Conservation (phyloP, 2,888 invertebrate genomes). For the Drepana falcataria region DNA sequence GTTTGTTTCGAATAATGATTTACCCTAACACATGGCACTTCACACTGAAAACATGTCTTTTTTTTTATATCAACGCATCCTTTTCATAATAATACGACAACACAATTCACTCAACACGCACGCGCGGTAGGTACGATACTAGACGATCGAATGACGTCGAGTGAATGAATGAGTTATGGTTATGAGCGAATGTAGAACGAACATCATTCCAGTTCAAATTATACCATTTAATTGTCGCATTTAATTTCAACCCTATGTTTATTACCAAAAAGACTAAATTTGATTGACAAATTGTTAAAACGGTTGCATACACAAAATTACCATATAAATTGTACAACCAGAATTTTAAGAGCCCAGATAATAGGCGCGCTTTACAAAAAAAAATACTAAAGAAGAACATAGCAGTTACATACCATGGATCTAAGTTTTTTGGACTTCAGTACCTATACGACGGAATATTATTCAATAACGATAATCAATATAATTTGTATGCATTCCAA, state of each 20-base stretch:
- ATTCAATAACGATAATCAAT: not conserved
- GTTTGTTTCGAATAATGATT: too few relatives aligned
- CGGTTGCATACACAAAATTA: not conserved
- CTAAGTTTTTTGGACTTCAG: not conserved
- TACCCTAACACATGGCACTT: too few relatives aligned
- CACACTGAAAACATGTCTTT: too few relatives aligned
- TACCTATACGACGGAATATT: not conserved
- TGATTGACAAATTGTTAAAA: not conserved
- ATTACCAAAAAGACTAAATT: not conserved
- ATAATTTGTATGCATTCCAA: not conserved
- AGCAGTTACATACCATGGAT: not conserved
- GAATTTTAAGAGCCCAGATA: not conserved
- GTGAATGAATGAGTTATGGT: too few relatives aligned
- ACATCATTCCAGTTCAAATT: too few relatives aligned
- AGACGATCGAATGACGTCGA: too few relatives aligned
- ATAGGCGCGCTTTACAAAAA: not conserved
- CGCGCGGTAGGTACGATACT: too few relatives aligned
- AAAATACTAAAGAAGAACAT: not conserved
- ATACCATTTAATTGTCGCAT: too few relatives aligned
- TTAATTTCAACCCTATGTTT: not conserved
- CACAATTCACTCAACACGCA: too few relatives aligned
- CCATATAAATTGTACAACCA: not conserved
- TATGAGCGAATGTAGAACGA: too few relatives aligned
- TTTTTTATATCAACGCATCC: too few relatives aligned
- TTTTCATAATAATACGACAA: too few relatives aligned